Percentiles rank a stretch among this genome's conserved stretches.
These are phyloP conservation scores for Antheraea pernyi DNA, from an alignment of 1,140 invertebrate genomes.

Conservation along the genomic window DNA sequence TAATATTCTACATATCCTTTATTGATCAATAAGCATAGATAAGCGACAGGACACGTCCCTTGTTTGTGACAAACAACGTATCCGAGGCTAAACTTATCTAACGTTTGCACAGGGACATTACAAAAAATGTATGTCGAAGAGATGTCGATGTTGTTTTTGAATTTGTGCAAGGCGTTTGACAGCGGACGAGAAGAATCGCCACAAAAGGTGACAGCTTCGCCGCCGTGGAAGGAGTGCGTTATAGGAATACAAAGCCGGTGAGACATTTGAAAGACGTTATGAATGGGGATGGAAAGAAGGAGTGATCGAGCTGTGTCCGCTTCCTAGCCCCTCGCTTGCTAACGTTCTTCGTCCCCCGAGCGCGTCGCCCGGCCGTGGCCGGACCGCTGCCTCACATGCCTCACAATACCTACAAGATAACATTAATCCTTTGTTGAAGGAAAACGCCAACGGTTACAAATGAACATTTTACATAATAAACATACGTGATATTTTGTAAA, in stretches of 20 bases:
- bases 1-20: neutral
- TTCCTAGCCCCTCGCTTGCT: constrained; percentile 6
- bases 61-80: constrained; percentile 73
- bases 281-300: constrained; percentile 67
- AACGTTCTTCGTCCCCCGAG: neutral
- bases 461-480: constrained; percentile 30
- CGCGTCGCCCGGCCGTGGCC: constrained; percentile 13
- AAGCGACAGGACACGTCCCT: constrained; percentile 61
- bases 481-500: constrained; percentile 14
- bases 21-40: constrained; percentile 32
- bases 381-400: constrained; percentile 22
- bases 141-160: constrained; percentile 74
- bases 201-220: constrained; percentile 70
- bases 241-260: constrained; percentile 48
- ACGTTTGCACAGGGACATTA: constrained; percentile 64
- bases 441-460: constrained; percentile 30
- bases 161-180: constrained; percentile 77
- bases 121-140: constrained; percentile 67
- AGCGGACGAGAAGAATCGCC: constrained; percentile 55
- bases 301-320: constrained; percentile 62
- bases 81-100: constrained; percentile 68
- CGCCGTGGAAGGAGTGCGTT: constrained; percentile 44
- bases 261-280: constrained; percentile 69
- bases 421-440: constrained; percentile 41
- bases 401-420: constrained; percentile 32